These are phyloP conservation scores for Cephus rjabovi DNA, from an alignment of 2,888 invertebrate genomes.

Conservation along the genomic window DNA sequence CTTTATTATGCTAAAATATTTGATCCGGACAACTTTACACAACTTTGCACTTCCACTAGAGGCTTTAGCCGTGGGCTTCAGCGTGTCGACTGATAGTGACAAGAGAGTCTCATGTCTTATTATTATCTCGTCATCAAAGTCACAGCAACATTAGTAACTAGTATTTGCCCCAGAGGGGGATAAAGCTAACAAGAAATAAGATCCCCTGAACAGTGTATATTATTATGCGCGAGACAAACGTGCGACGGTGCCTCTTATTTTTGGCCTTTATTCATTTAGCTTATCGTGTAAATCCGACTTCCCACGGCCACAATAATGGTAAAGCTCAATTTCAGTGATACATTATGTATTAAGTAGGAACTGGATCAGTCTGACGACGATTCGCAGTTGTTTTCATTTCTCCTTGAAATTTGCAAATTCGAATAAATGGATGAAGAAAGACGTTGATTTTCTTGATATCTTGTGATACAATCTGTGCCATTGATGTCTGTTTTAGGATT, in stretches of 20 bases:
- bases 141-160: background rate
- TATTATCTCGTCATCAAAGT: background rate
- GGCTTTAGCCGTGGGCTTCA: background rate
- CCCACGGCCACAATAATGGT: constrained; percentile 82
- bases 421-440: constrained; percentile 5
- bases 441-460: background rate
- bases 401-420: background rate
- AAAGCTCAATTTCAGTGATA: constrained; percentile 60
- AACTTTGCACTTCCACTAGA: background rate
- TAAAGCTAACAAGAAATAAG: background rate
- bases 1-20: background rate
- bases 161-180: background rate
- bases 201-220: background rate
- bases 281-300: constrained; percentile 77
- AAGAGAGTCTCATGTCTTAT: background rate
- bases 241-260: constrained; percentile 77
- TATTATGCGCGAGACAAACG: constrained; percentile 71
- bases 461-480: background rate
- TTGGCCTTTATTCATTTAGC: constrained; percentile 77
- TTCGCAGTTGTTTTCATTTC: background rate
- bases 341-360: background rate
- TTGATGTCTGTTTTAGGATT: background rate
- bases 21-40: background rate
- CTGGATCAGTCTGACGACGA: background rate
- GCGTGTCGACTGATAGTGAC: background rate